Evolutionary conservation across 2,113 vertebrate genomes (phyloP), one percentile per base, ranked within the genome.

Genomic region (Hippocampus zosterae): DNA sequence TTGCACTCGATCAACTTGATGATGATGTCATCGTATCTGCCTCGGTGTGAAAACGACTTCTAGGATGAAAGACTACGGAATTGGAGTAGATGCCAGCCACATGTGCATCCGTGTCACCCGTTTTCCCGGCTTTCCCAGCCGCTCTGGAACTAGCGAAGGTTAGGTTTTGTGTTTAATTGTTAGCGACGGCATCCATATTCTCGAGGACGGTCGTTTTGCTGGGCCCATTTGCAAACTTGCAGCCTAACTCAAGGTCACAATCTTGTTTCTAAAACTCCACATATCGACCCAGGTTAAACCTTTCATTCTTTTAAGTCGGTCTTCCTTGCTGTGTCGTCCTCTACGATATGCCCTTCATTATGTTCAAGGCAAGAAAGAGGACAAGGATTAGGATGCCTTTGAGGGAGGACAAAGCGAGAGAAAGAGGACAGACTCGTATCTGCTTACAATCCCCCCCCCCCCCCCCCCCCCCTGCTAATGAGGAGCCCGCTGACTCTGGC

Each of bases 401-500:
- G 76, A 77, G 77, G 25, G 53, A 29, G 21, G 76, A 71, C 10
- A 21, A 75, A 64, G 61, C 79, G 27, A 50, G 61, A 75, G 55
- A 60, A 68, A 46, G 69, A 67, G 68, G 73, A 79, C 62, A 71
- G 74, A 62, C 68, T 70, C 56, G 59, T 75, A 83, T 89, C 81
- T 81, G 76, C 67, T 79, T 80, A 67, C 71, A 27, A 81, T 80
- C 74, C 82, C 77, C 70, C 80, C 80, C 65, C 67, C 80, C 80
- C 65, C 67, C n/a, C n/a, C 74, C 82, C 77, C 70, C 80, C 80
- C 65, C 67, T 76, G 65, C 82, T 88, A 89, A 89, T 90, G 88
- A 89, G 85, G 78, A 84, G 66, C 74, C 76, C 77, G 74, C 61
- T 77, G 65, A 72, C 70, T 78, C 41, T 72, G 65, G 76, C 74